Conservation (phyloP, 2,888 invertebrate genomes). For the Rhabditoides inermis region DNA sequence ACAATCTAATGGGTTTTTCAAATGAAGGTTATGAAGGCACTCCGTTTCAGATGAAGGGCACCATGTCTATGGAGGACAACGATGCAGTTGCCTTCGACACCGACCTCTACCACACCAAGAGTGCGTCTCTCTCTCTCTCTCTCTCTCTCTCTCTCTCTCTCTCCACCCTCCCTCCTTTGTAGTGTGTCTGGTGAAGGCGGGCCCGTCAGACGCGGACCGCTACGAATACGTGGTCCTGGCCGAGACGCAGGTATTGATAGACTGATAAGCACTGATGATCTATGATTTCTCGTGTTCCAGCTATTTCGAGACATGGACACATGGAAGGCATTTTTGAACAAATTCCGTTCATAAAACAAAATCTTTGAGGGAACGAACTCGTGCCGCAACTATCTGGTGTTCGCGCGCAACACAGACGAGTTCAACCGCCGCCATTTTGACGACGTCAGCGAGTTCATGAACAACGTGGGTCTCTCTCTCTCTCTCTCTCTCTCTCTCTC, state of each 20-base stretch:
- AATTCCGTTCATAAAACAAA: neutral
- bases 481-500: too few species aligned
- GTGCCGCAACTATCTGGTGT: slow-evolving; percentile 23
- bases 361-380: neutral
- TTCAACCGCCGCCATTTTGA: slow-evolving; percentile 40
- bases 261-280: neutral
- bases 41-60: slow-evolving; percentile 36
- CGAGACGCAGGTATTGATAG: slow-evolving; percentile 29
- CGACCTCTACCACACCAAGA: slow-evolving; percentile 29
- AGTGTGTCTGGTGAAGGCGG: slow-evolving; percentile 41
- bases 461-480: too few species aligned
- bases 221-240: slow-evolving; percentile 39
- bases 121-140: slow-evolving; percentile 9
- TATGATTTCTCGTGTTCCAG: neutral
- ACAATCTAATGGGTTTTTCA: neutral
- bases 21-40: neutral
- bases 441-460: slow-evolving; percentile 43
- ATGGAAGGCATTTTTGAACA: slow-evolving; percentile 8
- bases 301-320: too few species aligned
- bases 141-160: neutral
- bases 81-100: slow-evolving; percentile 23
- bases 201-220: slow-evolving; percentile 33
- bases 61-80: slow-evolving; percentile 15
- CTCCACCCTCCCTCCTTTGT: neutral
- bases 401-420: slow-evolving; percentile 38